Base-by-base conservation (phyloP, 2,797 vertebrate genomes). In the Taeniopygia guttata region DNA sequence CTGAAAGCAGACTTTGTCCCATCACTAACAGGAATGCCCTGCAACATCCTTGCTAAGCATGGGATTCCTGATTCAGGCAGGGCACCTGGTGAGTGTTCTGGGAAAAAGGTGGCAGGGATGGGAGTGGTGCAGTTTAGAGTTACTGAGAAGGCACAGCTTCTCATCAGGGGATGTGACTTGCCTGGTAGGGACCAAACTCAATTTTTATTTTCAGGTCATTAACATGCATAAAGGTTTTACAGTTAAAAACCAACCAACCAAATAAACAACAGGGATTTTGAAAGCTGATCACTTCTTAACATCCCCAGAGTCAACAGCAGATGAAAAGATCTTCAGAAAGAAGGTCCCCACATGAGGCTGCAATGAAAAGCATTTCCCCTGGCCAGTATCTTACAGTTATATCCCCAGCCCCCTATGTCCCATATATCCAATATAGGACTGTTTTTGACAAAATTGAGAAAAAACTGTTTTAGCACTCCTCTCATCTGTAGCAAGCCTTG, bases 371-470 rank as follows among this genome's bases (percentile, higher is more conserved):
- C 16, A 27, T 76, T 69, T 43, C 20, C 27, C 16, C 16, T 15
- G 30, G 18, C 20, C 48, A 26, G 13, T 21, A 26, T 29, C 27
- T 83, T 74, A 36, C 5, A 68, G 10, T 51, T 25, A 29, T 22
- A 12, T 32, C 26, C 34, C 18, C 49, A 48, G 14, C 27, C 36
- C 22, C 34, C 10, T 23, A 5, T 13, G 18, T 69, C 19, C 30
- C 1, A 0, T 38, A 54, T 5, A 60, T 75, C 17, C 43, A 58
- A 4, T 43, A 46, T 0, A 49, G 25, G 15, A 32, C 11, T 34
- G 15, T 34, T 83, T 68, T 64, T 18, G n/a, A 34, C 13, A 64
- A 86, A 92, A 43, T 18, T 21, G 45, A 73, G 7, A 29, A 59
- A 74, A 78, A 56, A 3, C 4, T 58, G 8, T 10, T 70, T 52